These are phyloP conservation scores for Falco berigora DNA, from an alignment of 2,797 vertebrate genomes.

Conservation along the genomic window DNA sequence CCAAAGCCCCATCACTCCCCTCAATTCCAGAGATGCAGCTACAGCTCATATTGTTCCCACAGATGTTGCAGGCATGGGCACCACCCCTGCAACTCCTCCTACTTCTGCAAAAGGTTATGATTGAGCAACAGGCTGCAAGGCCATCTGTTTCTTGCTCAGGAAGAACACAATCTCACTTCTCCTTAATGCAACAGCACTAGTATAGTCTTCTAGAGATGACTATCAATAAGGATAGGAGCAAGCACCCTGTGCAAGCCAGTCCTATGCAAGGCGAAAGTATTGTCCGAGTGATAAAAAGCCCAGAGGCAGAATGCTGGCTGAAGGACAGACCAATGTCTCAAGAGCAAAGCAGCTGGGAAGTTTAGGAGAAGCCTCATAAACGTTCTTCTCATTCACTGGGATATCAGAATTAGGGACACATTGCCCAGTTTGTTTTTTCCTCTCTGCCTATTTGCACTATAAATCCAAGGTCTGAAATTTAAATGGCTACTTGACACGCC, in stretches of 20 bases:
- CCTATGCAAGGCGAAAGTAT: not conserved
- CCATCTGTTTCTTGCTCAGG: not conserved
- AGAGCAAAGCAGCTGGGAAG: not conserved
- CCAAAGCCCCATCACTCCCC: not conserved
- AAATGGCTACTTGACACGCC: not conserved
- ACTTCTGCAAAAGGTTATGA: not conserved
- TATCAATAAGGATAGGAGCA: not conserved
- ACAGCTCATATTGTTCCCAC: not conserved
- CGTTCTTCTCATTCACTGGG: not conserved
- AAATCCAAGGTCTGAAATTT: not conserved
- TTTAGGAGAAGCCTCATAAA: not conserved
- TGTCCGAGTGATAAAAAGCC: not conserved
- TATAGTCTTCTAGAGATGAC: not conserved
- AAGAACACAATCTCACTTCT: not conserved
- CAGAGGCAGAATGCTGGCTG: not conserved
- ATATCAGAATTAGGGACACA: not conserved
- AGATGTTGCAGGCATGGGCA: not conserved
- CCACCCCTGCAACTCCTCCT: not conserved
- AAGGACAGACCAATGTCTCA: not conserved
- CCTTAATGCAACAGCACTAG: not conserved
- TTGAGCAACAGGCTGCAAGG: not conserved
- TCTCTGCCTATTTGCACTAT: not conserved
- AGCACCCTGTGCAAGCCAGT: not conserved
- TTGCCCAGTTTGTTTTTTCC: not conserved
- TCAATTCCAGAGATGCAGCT: not conserved